These are phyloP conservation scores for Panagrolaimus sp. DNA, from an alignment of 1,140 invertebrate species.

Conservation along the genomic window DNA sequence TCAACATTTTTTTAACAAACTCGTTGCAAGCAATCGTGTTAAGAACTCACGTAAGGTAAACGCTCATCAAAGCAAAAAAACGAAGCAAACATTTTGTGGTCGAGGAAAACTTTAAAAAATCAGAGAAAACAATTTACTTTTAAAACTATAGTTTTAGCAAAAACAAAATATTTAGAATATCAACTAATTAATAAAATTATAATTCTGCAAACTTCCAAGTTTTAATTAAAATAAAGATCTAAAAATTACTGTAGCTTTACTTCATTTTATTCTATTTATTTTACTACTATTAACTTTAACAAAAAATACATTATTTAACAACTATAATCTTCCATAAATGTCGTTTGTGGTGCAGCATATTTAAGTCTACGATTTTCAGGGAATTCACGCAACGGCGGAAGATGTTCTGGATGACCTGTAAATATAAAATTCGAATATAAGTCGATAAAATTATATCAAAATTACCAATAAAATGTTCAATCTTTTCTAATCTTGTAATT, in stretches of 20 bases:
- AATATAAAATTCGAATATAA: no score
- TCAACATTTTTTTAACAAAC: neutral
- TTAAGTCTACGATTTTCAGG: neutral
- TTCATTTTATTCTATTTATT: no score
- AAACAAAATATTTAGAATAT: no score
- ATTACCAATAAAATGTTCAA: neutral
- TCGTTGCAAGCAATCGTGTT: neutral
- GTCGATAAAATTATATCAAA: no score
- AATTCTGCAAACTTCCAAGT: no score
- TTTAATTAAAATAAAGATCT: no score
- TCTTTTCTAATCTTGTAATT: neutral
- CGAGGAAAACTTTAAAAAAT: neutral
- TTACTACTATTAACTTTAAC: no score
- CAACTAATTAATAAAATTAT: no score
- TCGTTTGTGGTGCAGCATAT: neutral
- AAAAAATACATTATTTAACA: neutral
- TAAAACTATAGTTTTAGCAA: neutral
- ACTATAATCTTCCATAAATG: conserved; percentile 11
- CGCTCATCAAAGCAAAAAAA: no score
- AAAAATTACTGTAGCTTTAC: no score
- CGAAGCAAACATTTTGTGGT: neutral
- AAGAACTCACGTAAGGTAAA: no score
- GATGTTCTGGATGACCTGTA: neutral
- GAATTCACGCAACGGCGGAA: neutral
- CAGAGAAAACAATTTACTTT: no score